Conservation (phyloP, 2,113 vertebrate species). For the Hipposideros armiger region DNA sequence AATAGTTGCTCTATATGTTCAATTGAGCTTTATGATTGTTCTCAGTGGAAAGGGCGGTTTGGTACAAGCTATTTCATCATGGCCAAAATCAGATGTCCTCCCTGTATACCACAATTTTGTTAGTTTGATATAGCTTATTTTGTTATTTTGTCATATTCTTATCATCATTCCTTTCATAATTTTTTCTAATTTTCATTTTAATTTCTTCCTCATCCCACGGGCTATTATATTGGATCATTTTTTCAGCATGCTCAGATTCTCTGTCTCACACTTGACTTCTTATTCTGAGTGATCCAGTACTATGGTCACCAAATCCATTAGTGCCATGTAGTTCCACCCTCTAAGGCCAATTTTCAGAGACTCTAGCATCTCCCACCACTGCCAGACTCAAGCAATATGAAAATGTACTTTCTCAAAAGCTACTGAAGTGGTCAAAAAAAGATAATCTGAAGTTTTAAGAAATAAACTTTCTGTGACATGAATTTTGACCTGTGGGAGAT, state of each 20-base stretch:
- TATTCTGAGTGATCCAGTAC: neutral
- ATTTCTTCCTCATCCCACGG: neutral
- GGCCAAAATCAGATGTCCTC: neutral
- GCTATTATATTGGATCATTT: neutral
- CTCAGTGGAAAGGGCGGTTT: too few species aligned
- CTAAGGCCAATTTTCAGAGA: too few species aligned
- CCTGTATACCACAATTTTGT: neutral
- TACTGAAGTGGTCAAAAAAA: neutral
- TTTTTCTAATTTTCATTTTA: neutral
- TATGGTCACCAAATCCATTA: neutral
- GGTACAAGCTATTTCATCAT: neutral
- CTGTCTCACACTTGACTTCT: neutral
- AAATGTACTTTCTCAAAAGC: neutral
- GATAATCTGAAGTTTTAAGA: neutral
- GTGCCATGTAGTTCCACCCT: neutral
- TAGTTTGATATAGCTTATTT: neutral
- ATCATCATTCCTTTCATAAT: neutral
- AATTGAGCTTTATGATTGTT: neutral
- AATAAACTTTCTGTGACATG: neutral
- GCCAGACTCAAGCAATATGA: neutral
- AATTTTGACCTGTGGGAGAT: neutral
- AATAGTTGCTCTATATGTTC: neutral
- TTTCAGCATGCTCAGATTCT: neutral
- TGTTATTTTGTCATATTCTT: neutral
- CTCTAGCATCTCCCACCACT: too few species aligned